phyloP scores from a whole-genome alignment of 2,888 invertebrate genomes.

The Neuroscelio doddi region DNA sequence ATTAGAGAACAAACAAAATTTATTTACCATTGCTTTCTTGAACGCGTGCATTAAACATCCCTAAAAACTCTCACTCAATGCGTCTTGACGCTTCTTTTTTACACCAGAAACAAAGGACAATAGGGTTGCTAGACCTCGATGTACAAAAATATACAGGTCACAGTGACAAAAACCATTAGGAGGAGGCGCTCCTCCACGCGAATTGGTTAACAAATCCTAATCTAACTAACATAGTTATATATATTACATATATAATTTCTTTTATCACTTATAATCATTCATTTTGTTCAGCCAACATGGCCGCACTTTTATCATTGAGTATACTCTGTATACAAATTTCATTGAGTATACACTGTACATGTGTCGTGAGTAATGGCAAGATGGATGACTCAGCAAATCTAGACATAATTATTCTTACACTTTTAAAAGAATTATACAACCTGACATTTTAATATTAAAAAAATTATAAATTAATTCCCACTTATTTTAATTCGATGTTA shows the following conservation, averaged over 20 bases:
- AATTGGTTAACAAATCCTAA: slow-evolving; percentile 40
- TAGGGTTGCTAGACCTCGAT: slow-evolving; percentile 56
- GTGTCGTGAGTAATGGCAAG: slow-evolving; percentile 29
- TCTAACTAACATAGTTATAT: slow-evolving; percentile 29
- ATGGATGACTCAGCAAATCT: slow-evolving; percentile 9
- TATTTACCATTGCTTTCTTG: too few species aligned
- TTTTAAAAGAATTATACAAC: too few species aligned
- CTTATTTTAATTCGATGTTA: too few species aligned
- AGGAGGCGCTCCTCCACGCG: slow-evolving; percentile 11
- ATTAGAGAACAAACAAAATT: too few species aligned
- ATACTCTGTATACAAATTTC: slow-evolving; percentile 32
- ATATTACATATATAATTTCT: slow-evolving; percentile 54
- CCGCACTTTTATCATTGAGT: slow-evolving; percentile 33
- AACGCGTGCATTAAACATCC: slow-evolving; percentile 23
- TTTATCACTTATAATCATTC: slow-evolving; percentile 54
- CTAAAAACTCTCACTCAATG: slow-evolving; percentile 56
- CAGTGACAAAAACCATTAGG: slow-evolving; percentile 30
- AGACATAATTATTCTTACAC: too few species aligned
- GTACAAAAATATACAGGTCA: slow-evolving; percentile 70
- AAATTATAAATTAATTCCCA: too few species aligned
- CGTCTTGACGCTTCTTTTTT: slow-evolving; percentile 58
- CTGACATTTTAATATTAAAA: too few species aligned
- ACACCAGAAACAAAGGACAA: slow-evolving; percentile 59
- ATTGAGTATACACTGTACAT: slow-evolving; percentile 37
- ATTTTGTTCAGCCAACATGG: slow-evolving; percentile 37